phyloP scores from a whole-genome alignment of 1,140 invertebrate genomes.

The Probaryconus sp. region DNA sequence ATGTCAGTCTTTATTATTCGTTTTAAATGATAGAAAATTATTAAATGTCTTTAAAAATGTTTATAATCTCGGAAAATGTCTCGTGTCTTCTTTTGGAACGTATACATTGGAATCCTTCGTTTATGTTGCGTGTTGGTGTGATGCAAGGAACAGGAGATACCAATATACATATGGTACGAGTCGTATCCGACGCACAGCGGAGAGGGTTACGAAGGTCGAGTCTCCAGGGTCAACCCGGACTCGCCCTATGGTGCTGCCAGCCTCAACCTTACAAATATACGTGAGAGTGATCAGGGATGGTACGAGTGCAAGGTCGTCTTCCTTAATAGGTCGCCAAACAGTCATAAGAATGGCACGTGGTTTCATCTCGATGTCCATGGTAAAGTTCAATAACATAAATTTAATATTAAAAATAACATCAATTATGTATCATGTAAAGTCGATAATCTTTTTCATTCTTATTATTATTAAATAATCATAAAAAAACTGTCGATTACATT shows the following conservation, averaged over 20 bases:
- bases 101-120: constrained; percentile 60
- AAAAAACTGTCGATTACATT: no score
- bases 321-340: constrained; percentile 93
- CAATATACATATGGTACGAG: constrained; percentile 98
- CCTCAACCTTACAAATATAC: constrained; percentile 95
- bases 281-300: constrained; percentile 93
- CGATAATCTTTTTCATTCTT: no score
- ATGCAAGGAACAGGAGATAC: constrained; percentile 91
- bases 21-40: no score
- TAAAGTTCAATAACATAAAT: constrained; percentile 75
- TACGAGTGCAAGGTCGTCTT: constrained; percentile 98
- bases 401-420: no score
- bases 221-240: constrained; percentile 90
- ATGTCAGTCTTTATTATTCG: no score
- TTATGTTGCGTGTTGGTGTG: constrained; percentile 76
- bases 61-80: no score
- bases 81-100: constrained; percentile 25
- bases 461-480: no score
- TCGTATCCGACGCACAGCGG: constrained; percentile 96
- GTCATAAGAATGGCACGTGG: constrained; percentile 95
- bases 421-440: no score
- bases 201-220: constrained; percentile 93
- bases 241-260: constrained; percentile 93
- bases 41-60: no score
- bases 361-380: constrained; percentile 96